Conservation (phyloP, 2,888 invertebrate genomes). For the Cheilosia pagana region DNA sequence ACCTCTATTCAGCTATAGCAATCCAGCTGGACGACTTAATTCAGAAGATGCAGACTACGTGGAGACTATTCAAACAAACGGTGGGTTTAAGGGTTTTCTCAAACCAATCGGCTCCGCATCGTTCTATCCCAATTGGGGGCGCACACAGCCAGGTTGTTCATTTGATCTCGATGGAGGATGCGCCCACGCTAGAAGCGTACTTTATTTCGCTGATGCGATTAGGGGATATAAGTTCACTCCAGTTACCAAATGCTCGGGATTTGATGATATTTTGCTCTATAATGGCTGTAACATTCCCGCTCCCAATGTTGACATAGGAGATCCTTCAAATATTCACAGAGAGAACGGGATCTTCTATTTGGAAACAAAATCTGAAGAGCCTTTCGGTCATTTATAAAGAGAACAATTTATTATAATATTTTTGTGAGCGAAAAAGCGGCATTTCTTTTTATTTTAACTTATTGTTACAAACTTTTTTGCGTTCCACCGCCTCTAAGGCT, state of each 20-base stretch:
- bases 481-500: background rate
- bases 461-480: background rate
- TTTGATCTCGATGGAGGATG: constrained; percentile 80
- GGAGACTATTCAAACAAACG: constrained; percentile 78
- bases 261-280: constrained; percentile 48
- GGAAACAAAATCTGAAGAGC: constrained; percentile 44
- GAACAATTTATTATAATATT: background rate
- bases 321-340: constrained; percentile 67
- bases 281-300: constrained; percentile 39
- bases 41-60: constrained; percentile 78
- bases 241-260: constrained; percentile 62
- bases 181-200: constrained; percentile 81
- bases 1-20: constrained; percentile 75
- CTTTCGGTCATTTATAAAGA: constrained; percentile 15
- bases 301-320: constrained; percentile 60
- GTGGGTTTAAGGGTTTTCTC: constrained; percentile 76
- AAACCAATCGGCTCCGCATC: constrained; percentile 80
- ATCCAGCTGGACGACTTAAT: constrained; percentile 69
- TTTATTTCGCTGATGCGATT: constrained; percentile 82
- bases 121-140: constrained; percentile 84
- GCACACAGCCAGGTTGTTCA: constrained; percentile 84
- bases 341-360: constrained; percentile 74
- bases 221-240: constrained; percentile 70
- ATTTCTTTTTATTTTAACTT: constrained; percentile 20
- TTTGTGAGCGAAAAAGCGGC: constrained; percentile 4